These are phyloP conservation scores for Drosophila quasianomalipes DNA, from an alignment of 2,888 invertebrate genomes.

Conservation along the genomic window DNA sequence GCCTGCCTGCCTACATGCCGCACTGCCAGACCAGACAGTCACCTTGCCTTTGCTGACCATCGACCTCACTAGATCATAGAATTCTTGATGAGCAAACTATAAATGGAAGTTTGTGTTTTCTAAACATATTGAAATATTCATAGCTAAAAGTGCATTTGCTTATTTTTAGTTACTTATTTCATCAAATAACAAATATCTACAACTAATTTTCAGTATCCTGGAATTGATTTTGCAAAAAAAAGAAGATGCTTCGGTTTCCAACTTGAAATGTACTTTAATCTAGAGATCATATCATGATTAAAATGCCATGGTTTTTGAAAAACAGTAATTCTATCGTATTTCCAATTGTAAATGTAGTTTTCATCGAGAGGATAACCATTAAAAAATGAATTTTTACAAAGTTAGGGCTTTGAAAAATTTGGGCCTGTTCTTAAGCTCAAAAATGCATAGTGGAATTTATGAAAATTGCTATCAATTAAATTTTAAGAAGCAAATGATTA, in stretches of 20 bases:
- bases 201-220: background rate
- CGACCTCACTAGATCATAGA: conserved; percentile 4
- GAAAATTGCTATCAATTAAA: background rate
- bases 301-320: background rate
- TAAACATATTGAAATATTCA: background rate
- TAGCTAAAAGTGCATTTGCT: background rate
- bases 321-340: background rate
- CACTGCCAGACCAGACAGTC: background rate
- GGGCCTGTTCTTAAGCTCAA: background rate
- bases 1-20: background rate
- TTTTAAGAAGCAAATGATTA: background rate
- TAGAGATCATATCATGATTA: background rate
- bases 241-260: background rate
- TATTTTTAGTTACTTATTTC: background rate
- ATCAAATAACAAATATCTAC: background rate
- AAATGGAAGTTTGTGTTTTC: background rate
- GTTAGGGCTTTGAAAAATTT: background rate
- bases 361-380: background rate
- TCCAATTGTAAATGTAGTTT: background rate
- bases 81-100: conserved; percentile 1
- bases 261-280: background rate
- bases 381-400: background rate
- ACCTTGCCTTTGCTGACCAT: conserved; percentile 3
- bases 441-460: background rate
- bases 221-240: background rate